Base-by-base conservation (phyloP, 1,140 invertebrate genomes). In the Hycleus cichorii region DNA sequence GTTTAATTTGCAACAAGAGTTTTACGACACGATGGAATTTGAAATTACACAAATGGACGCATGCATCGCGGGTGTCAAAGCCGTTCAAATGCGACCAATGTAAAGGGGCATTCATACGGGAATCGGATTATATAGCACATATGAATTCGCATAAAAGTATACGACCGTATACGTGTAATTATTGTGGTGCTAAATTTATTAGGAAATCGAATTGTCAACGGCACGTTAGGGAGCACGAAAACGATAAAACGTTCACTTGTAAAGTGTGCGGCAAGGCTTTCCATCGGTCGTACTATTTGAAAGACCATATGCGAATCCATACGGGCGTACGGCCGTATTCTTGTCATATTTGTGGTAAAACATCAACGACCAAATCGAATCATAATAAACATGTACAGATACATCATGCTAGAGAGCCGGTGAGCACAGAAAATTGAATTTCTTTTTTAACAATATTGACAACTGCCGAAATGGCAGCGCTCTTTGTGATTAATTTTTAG, bases 171-270 rank as follows among this genome's bases (percentile, higher is more conserved):
- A 91, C 89, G 1, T 95, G 91, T 73, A 95, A 95, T 68, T 88
- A 92, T 72, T 97, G 94, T 73, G 93, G 91, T 26, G 90, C 91
- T 46, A 88, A 93, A 69, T 97, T 97, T 73, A 94, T 93, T 50
- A 82, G 91, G 18, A 93, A 94, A 70, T 93, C 92, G 71, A 95
- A 95, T 71, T 90, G 94, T 68, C 81, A 93, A 69, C 82, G 92
- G 43, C 94, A 96, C 72, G 87, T 93, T 4, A 82, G 90, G 40
- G 92, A 95, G 69, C 93, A 97, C 75, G 90, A 91, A 56, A 87
- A 85, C 51, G 89, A 85, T 53, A 96, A 96, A 77, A 86, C 87
- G 47, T 93, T 89, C 69, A 88, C 85, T 59, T 97, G 93, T 75
- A 84, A 87, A 63, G 85, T 90, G 53, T 97, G 93, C 74, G 85